Conservation (phyloP, 2,888 invertebrate genomes). For the Hylaea fasciaria region DNA sequence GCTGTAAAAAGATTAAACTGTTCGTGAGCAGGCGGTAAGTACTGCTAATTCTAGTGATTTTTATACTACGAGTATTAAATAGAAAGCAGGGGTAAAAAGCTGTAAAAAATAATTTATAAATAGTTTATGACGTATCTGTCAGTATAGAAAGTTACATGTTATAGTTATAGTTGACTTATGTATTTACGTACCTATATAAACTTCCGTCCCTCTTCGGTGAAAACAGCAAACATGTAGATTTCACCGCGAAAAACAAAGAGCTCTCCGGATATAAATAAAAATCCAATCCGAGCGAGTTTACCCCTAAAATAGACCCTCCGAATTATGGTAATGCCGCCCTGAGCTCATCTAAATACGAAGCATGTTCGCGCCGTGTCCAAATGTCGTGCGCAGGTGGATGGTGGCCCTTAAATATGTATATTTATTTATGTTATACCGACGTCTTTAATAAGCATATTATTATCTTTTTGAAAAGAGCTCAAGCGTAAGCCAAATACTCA, state of each 20-base stretch:
- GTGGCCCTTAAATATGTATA: conserved; percentile 5
- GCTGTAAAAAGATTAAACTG: no score
- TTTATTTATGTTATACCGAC: not conserved
- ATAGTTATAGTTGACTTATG: no score
- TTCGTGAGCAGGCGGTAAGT: no score
- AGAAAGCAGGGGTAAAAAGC: no score
- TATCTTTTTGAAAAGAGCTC: no score
- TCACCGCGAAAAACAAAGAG: conserved; percentile 6
- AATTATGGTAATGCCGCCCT: conserved; percentile 17
- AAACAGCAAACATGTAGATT: conserved; percentile 5
- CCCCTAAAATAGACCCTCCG: conserved; percentile 14
- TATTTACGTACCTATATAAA: no score
- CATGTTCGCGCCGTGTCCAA: conserved; percentile 14
- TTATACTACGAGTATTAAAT: no score
- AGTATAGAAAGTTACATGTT: no score
- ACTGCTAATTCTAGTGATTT: no score
- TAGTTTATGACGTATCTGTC: no score
- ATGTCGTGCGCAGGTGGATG: conserved; percentile 16
- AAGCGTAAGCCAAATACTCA: no score
- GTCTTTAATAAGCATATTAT: not conserved
- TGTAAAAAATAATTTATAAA: no score
- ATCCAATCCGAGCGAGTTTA: conserved; percentile 11
- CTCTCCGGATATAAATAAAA: conserved; percentile 13
- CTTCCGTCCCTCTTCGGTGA: not conserved
- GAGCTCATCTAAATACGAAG: conserved; percentile 16